A percentile compares a stretch with the other conserved stretches of the same genome.
phyloP scores from a whole-genome alignment of 1,140 invertebrate genomes.

The Nasonia vitripennis region DNA sequence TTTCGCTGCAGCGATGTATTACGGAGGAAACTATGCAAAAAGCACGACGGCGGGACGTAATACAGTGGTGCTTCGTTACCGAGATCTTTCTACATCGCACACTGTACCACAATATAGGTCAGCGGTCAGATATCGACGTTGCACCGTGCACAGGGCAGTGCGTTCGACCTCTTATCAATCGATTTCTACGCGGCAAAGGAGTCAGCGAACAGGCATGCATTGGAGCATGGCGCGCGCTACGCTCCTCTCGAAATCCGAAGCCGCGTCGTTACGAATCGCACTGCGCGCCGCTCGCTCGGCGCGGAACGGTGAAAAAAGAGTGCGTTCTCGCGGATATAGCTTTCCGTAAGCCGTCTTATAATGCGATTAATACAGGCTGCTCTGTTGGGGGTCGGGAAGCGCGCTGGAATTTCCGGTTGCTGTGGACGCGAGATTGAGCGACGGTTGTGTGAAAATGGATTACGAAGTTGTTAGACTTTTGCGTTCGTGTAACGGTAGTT shows the following conservation, averaged over 20 bases:
- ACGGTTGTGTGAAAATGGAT: too few species aligned
- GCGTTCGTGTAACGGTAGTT: too few species aligned
- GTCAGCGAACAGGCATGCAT: neutral
- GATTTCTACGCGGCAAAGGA: conserved; percentile 18
- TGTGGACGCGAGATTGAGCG: too few species aligned
- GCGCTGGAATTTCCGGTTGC: conserved; percentile 3
- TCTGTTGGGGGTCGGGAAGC: neutral
- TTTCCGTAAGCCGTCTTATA: neutral
- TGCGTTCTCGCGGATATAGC: neutral
- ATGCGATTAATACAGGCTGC: neutral
- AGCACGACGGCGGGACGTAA: too few species aligned
- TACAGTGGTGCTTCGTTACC: neutral
- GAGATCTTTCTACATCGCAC: conserved; percentile 10
- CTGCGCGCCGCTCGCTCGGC: neutral
- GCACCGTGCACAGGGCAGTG: neutral
- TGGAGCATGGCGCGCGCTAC: too few species aligned
- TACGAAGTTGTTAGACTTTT: too few species aligned
- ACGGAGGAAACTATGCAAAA: neutral
- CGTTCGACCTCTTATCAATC: conserved; percentile 24
- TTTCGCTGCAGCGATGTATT: too few species aligned
- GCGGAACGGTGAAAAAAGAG: neutral
- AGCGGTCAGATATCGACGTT: too few species aligned
- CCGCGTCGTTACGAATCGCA: conserved; percentile 30
- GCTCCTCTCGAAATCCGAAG: conserved; percentile 33
- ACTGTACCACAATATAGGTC: too few species aligned